A percentile compares a stretch with the other conserved stretches of the same genome.
Evolutionary conservation across 2,888 invertebrate species (phyloP).

Genomic region (Meandrusa payeni): DNA sequence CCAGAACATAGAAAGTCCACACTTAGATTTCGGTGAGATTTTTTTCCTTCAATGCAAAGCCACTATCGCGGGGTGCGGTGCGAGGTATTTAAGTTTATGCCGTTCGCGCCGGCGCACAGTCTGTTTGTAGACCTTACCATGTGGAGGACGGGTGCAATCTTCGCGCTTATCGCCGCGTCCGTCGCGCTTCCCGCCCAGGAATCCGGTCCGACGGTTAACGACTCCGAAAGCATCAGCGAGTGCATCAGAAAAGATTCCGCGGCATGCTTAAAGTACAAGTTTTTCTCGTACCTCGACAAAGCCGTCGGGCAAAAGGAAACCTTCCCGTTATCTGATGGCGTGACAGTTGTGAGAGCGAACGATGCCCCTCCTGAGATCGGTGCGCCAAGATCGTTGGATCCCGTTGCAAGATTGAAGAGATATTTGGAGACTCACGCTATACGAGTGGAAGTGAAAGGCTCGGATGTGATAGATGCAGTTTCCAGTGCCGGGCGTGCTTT

Average conservation of each 20-base stretch:
- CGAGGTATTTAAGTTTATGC: slow-evolving; percentile 65
- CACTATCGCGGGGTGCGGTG: slow-evolving; percentile 54
- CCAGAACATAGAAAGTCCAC: slow-evolving; percentile 67
- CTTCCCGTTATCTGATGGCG: slow-evolving; percentile 90
- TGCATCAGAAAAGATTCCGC: slow-evolving; percentile 91
- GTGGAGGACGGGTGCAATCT: slow-evolving; percentile 59
- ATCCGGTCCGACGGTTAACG: slow-evolving; percentile 86
- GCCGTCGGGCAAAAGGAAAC: slow-evolving; percentile 90
- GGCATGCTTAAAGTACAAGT: slow-evolving; percentile 92
- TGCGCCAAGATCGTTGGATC: slow-evolving; percentile 87
- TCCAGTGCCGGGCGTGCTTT: slow-evolving; percentile 90
- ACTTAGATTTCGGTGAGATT: slow-evolving; percentile 54
- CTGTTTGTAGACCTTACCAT: slow-evolving; percentile 49
- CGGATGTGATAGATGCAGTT: slow-evolving; percentile 90
- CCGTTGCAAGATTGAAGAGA: slow-evolving; percentile 85
- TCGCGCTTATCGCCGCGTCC: slow-evolving; percentile 73
- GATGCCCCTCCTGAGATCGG: slow-evolving; percentile 87
- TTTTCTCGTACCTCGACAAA: slow-evolving; percentile 93
- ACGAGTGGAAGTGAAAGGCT: slow-evolving; percentile 91
- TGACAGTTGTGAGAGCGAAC: slow-evolving; percentile 89
- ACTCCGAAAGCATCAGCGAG: slow-evolving; percentile 89
- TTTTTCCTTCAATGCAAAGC: slow-evolving; percentile 44
- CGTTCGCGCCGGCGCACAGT: slow-evolving; percentile 59
- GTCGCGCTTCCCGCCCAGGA: slow-evolving; percentile 86
- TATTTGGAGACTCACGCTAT: slow-evolving; percentile 91